Evolutionary conservation across 2,113 vertebrate genomes (phyloP), one percentile per base, ranked within the genome.

Genomic region (Poicephalus meyeri): DNA sequence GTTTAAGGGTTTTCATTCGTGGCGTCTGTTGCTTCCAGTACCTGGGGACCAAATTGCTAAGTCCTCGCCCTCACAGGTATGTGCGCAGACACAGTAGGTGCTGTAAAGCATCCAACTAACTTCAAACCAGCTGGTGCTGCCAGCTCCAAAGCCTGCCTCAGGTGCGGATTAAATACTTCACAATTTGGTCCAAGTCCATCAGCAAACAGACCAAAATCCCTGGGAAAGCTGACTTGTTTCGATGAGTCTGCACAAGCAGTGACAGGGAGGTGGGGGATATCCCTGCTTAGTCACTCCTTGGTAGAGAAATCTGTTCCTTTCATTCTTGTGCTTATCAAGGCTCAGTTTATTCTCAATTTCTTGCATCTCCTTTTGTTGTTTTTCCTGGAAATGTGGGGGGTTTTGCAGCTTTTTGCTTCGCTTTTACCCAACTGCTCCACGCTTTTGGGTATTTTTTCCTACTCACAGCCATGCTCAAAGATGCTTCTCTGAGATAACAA

Each of bases 71-170:
- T 25, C 12, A 5, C 41, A n/a, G 64, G 2, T 41, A 0, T 2
- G 18, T 21, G 49, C 55, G 23, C 24, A 25, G 31, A 11, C 3
- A 26, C 0, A 20, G 39, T 3, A n/a, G 1, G 11, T 21, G 71
- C 2, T 2, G 2, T 26, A 8, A 19, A 63, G 35, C 12, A 6
- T 15, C 19, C 49, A 8, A 0, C 13, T 42, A 28, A 47, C 44
- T 52, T 33, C 37, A 73, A 33, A 3, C 2, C 26, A 52, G 35
- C 39, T 15, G 5, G 8, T 65, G 72, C 50, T 28, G 60, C 74
- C 74, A 58, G 70, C 79, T 82, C 69, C 25, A 24, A 56, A 87
- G 66, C 46, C 55, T 93, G 77, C 53, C 11, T 0, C 26, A 78
- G 50, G 46, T 49, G 24, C 0, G 1, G 41, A 18, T 89, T 71